phyloP scores from a whole-genome alignment of 2,888 invertebrate species.

The Dioctria linearis region DNA sequence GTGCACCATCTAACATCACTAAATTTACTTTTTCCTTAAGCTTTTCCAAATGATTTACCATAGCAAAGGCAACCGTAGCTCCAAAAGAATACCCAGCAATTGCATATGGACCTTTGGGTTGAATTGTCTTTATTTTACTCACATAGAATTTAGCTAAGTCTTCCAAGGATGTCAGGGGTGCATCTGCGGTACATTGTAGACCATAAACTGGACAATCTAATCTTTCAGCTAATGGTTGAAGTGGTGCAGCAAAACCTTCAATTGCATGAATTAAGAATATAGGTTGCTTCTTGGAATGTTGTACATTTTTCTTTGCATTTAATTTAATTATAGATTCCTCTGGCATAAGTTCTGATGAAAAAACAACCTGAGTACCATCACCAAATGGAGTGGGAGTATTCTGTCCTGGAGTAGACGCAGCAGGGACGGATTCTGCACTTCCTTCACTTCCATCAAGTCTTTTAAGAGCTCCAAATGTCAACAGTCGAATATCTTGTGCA shows the following conservation, averaged over 20 bases:
- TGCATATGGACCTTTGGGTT: conserved; percentile 87
- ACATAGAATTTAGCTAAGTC: conserved; percentile 83
- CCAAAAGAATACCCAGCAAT: conserved; percentile 97
- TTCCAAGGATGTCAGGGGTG: conserved; percentile 81
- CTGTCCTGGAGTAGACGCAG: conserved; percentile 60
- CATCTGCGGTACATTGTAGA: conserved; percentile 87
- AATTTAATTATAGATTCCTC: conserved; percentile 80
- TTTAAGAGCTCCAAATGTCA: conserved; percentile 84
- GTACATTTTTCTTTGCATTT: conserved; percentile 72
- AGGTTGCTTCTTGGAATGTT: conserved; percentile 70
- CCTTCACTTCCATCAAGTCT: conserved; percentile 69
- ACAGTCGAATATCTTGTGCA: conserved; percentile 90
- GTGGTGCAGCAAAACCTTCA: conserved; percentile 85
- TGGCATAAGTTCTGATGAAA: conserved; percentile 81
- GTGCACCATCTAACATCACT: conserved; percentile 93
- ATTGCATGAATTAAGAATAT: conserved; percentile 87
- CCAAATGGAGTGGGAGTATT: conserved; percentile 67
- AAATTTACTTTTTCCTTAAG: conserved; percentile 68
- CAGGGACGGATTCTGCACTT: conserved; percentile 54
- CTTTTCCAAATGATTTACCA: conserved; percentile 87
- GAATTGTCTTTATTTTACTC: conserved; percentile 80
- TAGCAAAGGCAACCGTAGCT: conserved; percentile 94
- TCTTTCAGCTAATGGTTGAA: conserved; percentile 81
- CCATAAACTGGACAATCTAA: conserved; percentile 87
- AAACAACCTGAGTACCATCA: conserved; percentile 74